phyloP scores from a whole-genome alignment of 2,888 invertebrate genomes.

The Aspidapion aeneum region DNA sequence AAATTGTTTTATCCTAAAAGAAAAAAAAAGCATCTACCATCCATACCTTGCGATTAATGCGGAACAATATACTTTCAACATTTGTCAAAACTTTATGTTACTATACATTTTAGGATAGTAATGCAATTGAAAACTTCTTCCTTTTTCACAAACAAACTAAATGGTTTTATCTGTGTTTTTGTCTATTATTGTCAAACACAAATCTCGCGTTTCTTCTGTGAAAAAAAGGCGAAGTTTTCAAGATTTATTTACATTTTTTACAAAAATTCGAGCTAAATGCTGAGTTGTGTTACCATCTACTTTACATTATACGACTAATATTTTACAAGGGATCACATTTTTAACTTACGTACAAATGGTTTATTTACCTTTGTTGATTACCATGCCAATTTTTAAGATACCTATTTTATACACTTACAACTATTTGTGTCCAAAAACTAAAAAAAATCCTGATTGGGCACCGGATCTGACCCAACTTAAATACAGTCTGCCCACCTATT shows the following conservation, averaged over 20 bases:
- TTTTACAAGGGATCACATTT: slow-evolving; percentile 43
- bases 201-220: neutral
- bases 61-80: neutral
- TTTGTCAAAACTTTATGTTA: neutral
- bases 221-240: too few species aligned
- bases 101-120: neutral
- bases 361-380: slow-evolving; percentile 23
- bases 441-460: too few species aligned
- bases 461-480: too few species aligned
- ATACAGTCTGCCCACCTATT: too few species aligned
- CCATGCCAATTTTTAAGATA: too few species aligned
- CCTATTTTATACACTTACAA: too few species aligned
- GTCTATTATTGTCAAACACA: neutral
- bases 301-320: slow-evolving; percentile 13
- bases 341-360: slow-evolving; percentile 46
- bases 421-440: too few species aligned
- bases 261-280: slow-evolving; percentile 7
- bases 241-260: neutral
- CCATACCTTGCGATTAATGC: too few species aligned
- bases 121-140: neutral
- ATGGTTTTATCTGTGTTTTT: neutral
- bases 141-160: neutral
- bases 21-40: too few species aligned
- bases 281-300: neutral
- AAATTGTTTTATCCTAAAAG: too few species aligned